Percentiles rank a stretch among this genome's conserved stretches.
Conservation (phyloP, 2,113 vertebrate species). For the Cisticola juncidis region DNA sequence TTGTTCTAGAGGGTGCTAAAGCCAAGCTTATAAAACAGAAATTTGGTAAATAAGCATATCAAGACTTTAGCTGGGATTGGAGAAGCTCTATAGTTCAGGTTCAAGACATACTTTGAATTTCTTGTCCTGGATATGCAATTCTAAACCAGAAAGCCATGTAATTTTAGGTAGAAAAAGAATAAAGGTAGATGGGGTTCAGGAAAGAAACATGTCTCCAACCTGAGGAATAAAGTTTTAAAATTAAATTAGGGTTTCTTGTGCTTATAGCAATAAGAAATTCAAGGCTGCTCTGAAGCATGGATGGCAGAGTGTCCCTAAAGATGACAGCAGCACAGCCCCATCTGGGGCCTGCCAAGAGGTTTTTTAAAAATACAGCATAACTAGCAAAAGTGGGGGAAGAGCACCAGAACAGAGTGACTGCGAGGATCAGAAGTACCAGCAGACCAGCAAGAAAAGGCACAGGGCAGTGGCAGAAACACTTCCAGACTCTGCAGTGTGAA, state of each 20-base stretch:
- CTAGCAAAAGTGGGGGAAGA: background rate
- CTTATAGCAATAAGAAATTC: background rate
- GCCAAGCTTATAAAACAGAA: background rate
- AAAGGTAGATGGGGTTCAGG: background rate
- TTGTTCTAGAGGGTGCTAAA: background rate
- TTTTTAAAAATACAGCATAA: background rate
- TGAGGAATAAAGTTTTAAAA: background rate
- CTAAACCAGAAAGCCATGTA: background rate
- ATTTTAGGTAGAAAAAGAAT: background rate
- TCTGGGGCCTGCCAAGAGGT: background rate
- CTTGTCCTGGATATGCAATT: background rate
- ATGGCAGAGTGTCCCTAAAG: background rate
- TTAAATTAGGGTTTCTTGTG: background rate
- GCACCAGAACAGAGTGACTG: background rate
- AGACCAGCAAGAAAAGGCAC: background rate
- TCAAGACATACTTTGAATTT: background rate
- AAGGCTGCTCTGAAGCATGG: accelerated
- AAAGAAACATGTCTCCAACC: background rate
- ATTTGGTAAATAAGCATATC: background rate
- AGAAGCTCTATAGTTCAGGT: background rate
- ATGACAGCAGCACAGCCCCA: background rate
- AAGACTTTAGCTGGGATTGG: background rate
- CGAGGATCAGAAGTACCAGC: background rate
- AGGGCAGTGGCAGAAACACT: background rate
- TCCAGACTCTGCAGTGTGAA: background rate